Evolutionary conservation across 1,140 invertebrate species (phyloP).

Genomic region (Tetramorium alpestre): DNA sequence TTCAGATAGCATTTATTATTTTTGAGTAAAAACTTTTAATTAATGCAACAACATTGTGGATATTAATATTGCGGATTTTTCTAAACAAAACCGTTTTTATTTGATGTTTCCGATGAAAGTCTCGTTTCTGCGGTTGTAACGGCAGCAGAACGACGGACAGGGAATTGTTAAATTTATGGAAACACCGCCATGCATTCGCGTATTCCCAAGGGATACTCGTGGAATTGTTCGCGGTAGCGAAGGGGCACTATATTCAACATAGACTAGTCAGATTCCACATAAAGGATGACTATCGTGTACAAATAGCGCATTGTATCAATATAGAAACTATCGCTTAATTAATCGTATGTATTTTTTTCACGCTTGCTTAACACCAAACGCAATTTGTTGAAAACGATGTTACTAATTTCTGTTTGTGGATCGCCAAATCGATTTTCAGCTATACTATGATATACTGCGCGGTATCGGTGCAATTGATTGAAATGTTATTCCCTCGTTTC

Average conservation of each 20-base stretch:
- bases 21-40: not conserved
- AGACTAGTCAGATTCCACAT: constrained; percentile 52
- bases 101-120: constrained; percentile 47
- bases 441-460: not conserved
- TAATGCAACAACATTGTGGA: not conserved
- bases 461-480: constrained; percentile 63
- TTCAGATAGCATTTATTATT: not conserved
- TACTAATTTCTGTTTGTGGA: constrained; percentile 32
- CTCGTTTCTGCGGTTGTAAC: constrained; percentile 46
- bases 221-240: constrained; percentile 56
- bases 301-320: constrained; percentile 2
- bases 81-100: constrained; percentile 46
- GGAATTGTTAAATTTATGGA: constrained; percentile 62
- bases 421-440: constrained; percentile 28
- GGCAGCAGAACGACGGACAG: constrained; percentile 23
- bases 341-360: not conserved
- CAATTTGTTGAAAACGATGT: constrained; percentile 17
- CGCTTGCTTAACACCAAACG: not conserved
- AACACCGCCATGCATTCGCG: constrained; percentile 44
- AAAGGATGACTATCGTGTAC: constrained; percentile 33
- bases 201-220: constrained; percentile 30
- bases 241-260: constrained; percentile 45
- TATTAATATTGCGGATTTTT: constrained; percentile 3
- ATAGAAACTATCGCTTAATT: constrained; percentile 32
- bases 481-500: constrained; percentile 54